Evolutionary conservation across 2,797 vertebrate genomes (phyloP), one percentile per base, ranked within the genome.

Genomic region (Trachurus trachurus): DNA sequence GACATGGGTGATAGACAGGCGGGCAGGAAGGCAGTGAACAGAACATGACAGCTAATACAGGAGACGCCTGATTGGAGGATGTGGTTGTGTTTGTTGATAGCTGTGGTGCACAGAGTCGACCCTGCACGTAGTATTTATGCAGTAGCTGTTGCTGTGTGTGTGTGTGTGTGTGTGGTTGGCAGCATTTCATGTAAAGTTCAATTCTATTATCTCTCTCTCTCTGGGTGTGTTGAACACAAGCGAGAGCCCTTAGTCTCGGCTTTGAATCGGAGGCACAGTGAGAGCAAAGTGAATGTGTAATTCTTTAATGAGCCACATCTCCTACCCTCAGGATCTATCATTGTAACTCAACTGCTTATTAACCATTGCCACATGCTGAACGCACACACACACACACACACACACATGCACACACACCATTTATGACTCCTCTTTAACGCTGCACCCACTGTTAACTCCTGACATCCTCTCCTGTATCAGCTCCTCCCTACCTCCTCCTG

Each of bases 221-320:
- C 2, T 31, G 44, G 37, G 49, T 2, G 31, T 26, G 53, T 16
- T 34, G 22, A 66, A 54, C 60, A 67, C 79, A 79, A 81, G 45
- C 52, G 22, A 64, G 58, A 65, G n/a, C 44, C 22, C 29, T 34
- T 29, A 67, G 50, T 37, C 4, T 26, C 26, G 3, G 8, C 58
- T 69, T 66, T 78, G 59, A 74, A 68, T 39, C 56, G 81, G 72
- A 63, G 47, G 62, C 37, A 66, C 53, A 31, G n/a, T 9, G 63
- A 71, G 69, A 89, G 90, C 80, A 86, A 82, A 88, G 88, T 76
- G 80, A 84, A 91, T 91, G 75, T 83, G 68, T 89, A 82, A 83
- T 86, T 88, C 61, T 86, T 89, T 89, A 92, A 89, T 93, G 89
- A 93, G 83, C 85, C 53, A n/a, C 56, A 73, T 74, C 73, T 67